Percentiles rank a stretch among this genome's conserved stretches.
Conservation (phyloP, 2,797 vertebrate genomes). For the Adelosebastes latens region DNA sequence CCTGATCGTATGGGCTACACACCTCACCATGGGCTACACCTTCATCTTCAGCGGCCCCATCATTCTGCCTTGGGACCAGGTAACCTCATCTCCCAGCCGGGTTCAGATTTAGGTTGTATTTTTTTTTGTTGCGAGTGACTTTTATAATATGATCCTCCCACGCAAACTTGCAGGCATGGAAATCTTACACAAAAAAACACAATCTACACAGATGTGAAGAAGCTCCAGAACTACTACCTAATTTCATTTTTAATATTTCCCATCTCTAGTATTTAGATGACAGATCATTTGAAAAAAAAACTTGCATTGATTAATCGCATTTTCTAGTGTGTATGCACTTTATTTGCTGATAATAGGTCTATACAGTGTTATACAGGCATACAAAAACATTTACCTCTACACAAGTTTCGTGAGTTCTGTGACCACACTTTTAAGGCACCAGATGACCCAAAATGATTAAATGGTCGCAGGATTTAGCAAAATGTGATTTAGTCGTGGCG, state of each 20-base stretch:
- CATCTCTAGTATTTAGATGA: not conserved
- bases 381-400: not conserved
- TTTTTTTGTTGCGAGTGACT: not conserved
- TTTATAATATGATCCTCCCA: not conserved
- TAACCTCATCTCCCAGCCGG: conserved; percentile 56
- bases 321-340: not conserved
- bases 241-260: not conserved
- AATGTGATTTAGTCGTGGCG: not conserved
- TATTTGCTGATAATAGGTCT: not conserved
- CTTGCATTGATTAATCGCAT: not conserved
- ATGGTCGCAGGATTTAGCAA: not conserved
- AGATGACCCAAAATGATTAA: not conserved
- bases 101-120: not conserved
- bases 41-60: conserved; percentile 82
- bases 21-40: conserved; percentile 89
- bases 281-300: not conserved
- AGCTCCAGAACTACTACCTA: not conserved
- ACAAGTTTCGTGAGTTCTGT: not conserved
- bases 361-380: not conserved
- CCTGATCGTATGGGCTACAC: conserved; percentile 88
- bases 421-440: not conserved
- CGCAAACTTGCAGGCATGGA: not conserved
- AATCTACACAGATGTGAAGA: not conserved
- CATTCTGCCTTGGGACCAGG: conserved; percentile 91
- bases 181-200: not conserved